Evolutionary conservation across 2,888 invertebrate species (phyloP), one percentile per base, ranked within the genome.

Genomic region (Eristalinus sepulchralis): DNA sequence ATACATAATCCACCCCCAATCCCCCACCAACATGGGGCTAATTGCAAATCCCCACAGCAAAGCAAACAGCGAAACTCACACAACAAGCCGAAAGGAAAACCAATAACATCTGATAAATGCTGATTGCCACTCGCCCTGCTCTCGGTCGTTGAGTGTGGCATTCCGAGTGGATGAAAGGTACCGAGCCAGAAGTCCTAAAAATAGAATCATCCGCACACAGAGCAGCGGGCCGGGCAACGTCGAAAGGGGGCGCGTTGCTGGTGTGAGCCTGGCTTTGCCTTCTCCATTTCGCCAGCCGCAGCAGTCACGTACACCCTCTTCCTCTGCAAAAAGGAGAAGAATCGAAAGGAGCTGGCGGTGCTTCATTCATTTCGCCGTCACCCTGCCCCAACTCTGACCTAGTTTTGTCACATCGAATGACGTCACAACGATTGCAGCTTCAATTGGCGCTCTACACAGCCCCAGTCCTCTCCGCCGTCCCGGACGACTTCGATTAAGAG

Each of bases 371-470:
- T 84, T 75, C 67, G 62, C 27, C 34, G 59, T 39, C 55, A 57
- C 60, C 81, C 55, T 83, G 75, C 83, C 86, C 86, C 75, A 83
- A 27, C 24, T 57, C 24, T 57, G 57, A 24, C 57, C 22, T 57
- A 47, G 77, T 82, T 86, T 75, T 55, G 36, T 17, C n/a, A 33
- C 8, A 20, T 63, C 73, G 24, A 83, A 57, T 86, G 86, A 86
- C 86, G 86, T 86, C 86, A 86, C 62, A 59, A 33, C 82, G 6
- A 66, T 55, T 86, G 79, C 86, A 86, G 60, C 67, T 47, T 22
- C 39, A 47, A 47, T 47, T 39, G 39, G 22, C 33, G 20, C 9
- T n/a, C 60, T 17, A 27, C 27, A 11, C 24, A 1, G n/a, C 60
- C 22, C 11, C 11, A 62, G 34, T 67, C n/a, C 11, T 20, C 62